These are phyloP conservation scores for Chaitophorus viminalis DNA, from an alignment of 2,888 invertebrate species.

Conservation along the genomic window DNA sequence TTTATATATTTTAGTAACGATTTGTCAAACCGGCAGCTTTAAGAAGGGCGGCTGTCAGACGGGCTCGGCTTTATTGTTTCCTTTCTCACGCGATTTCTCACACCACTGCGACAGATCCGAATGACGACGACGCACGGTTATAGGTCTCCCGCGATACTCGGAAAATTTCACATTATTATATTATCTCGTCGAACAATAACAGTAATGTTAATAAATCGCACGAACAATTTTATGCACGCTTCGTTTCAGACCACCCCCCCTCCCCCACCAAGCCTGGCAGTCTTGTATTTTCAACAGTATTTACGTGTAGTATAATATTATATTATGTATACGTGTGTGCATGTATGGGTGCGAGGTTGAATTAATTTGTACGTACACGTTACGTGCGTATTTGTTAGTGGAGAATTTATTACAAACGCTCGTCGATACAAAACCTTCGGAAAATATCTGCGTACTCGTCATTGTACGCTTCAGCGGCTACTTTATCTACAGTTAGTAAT, in stretches of 20 bases:
- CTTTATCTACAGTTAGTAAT: too few species aligned
- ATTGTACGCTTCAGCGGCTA: neutral
- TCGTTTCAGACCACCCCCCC: too few species aligned
- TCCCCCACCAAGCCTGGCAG: too few species aligned
- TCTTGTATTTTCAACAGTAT: neutral
- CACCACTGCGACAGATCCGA: neutral
- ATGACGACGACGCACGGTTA: too few species aligned
- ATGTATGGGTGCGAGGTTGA: neutral
- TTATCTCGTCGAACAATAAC: neutral
- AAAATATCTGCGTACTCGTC: slow-evolving; percentile 6
- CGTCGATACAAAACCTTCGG: neutral
- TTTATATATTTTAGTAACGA: slow-evolving; percentile 21
- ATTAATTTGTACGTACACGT: slow-evolving; percentile 31
- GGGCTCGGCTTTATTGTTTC: slow-evolving; percentile 19
- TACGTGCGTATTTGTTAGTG: neutral
- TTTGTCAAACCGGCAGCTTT: neutral
- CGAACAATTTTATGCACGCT: neutral
- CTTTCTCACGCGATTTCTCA: neutral
- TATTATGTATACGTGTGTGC: neutral
- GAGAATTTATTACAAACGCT: neutral
- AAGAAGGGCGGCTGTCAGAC: neutral
- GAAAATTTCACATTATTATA: neutral
- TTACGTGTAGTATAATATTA: neutral
- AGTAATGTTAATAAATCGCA: slow-evolving; percentile 1
- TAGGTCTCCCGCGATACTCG: too few species aligned